These are phyloP conservation scores for Tachysurus vachellii DNA, from an alignment of 2,113 vertebrate genomes.

Conservation along the genomic window DNA sequence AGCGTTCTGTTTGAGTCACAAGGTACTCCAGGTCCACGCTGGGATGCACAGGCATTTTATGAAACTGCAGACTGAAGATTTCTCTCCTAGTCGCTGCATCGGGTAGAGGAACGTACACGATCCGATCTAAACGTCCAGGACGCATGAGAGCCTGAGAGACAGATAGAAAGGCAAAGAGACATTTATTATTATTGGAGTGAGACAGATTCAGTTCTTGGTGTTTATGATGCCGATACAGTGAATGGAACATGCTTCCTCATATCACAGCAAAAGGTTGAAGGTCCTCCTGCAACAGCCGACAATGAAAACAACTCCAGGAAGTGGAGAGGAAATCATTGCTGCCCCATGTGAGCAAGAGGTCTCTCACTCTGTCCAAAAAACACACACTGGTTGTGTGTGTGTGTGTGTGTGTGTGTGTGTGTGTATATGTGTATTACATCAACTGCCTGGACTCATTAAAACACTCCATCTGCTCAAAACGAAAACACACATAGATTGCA, in stretches of 20 bases:
- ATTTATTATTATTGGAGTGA: background rate
- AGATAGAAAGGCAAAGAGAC: conserved; percentile 42
- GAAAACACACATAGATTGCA: background rate
- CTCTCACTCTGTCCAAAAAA: background rate
- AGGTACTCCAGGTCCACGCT: conserved; percentile 80
- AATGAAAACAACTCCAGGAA: conserved; percentile 51
- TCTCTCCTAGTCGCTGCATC: conserved; percentile 82
- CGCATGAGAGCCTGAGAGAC: conserved; percentile 86
- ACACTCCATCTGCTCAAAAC: conserved; percentile 2
- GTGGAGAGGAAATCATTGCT: conserved; percentile 46
- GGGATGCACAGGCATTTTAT: conserved; percentile 78
- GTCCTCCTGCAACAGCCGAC: conserved; percentile 17
- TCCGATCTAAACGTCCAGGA: conserved; percentile 92
- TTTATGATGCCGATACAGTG: background rate
- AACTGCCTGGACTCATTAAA: conserved; percentile 20
- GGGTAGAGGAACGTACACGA: conserved; percentile 91
- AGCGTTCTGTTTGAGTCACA: conserved; percentile 77
- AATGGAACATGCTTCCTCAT: background rate
- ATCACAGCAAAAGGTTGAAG: conserved; percentile 29
- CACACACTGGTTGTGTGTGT: background rate
- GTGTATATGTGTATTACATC: background rate
- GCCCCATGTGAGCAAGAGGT: conserved; percentile 21
- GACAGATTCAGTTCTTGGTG: background rate
- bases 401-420: background rate
- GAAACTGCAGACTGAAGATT: conserved; percentile 86